Base-by-base conservation (phyloP, 2,113 vertebrate species). In the Apistogramma diplotaenia region DNA sequence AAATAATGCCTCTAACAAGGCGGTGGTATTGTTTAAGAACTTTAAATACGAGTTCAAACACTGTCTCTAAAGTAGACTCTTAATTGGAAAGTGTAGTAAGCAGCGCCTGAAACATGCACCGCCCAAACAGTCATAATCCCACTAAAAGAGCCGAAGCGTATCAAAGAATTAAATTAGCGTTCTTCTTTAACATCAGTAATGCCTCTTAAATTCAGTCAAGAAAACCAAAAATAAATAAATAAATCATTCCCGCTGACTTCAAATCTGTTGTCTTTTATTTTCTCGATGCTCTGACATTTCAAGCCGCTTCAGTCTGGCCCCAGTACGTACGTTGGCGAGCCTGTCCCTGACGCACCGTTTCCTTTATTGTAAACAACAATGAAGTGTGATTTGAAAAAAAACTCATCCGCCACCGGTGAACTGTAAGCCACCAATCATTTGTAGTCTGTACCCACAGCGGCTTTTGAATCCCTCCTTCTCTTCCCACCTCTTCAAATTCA, bases 401-500 rank as follows among this genome's bases (percentile, higher is more conserved):
- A 76, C 80, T 83, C 85, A 83, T 84, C 89, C 86, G 76, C 79
- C 78, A 83, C 89, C 90, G 90, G 90, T 89, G 89, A 85, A 85
- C 90, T 73, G 5, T 54, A 88, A 86, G 83, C 89, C 88, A 92
- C 93, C 93, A 93, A 92, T 94, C 93, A 92, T 90, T 82, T 89
- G 89, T 82, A 87, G 89, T 95, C 95, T 91, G 83, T 58, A 74
- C 79, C 82, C 82, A 73, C 79, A 82, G 90, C 85, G 88, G 76
- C 84, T 82, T 89, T 83, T 84, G 74, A 82, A 79, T 82, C 94
- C 89, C 94, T 94, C 83, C 96, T 95, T 74, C 88, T 94, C 75
- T 65, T 81, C 81, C 89, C 76, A 83, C 91, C 85, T 73, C 79
- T 25, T 80, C 89, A n/a, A 88, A 79, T 59, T 35, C 84, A 99